Evolutionary conservation across 1,140 invertebrate genomes (phyloP), one percentile per base, ranked within the genome.

Genomic region (Chelonus insularis): DNA sequence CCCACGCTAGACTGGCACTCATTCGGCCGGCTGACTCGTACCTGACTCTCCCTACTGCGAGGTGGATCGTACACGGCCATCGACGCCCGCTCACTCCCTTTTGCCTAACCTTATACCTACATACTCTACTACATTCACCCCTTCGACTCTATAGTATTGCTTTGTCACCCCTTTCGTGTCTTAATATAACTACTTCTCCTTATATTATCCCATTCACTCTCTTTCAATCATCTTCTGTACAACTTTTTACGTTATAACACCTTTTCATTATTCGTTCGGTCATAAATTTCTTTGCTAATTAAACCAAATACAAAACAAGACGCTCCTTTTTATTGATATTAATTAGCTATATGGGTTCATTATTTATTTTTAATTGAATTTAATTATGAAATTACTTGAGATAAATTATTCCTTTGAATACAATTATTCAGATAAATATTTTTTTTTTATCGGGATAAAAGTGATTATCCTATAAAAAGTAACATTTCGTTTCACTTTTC

Each of bases 1-100:
- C 69, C 72, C 68, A 73, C 75, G 74, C 62, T 76, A 76, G 74
- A 80, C 78, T 80, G 76, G 58, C 72, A 68, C 57, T 70, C 51
- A 66, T 55, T 71, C 72, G 71, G 57, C 68, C 69, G 77, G 66
- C 75, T 72, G 77, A 76, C 76, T 73, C 68, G 69, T 77, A 63
- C 65, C 73, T 73, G 75, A 76, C 71, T 76, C 73, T 72, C 71
- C 69, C 77, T 77, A 77, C 76, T 79, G 66, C 29, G 37, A 43
- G 8, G 14, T 36, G 43, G 62, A 41, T 54, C 34, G 48, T 29
- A 29, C 23, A 55, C 60, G 60, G 32, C 55, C 50, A 52, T 34
- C 64, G 57, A 41, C 29, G 51, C 34, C 25, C 25, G 20, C 45
- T 32, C 45, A 47, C 41, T 23, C 23, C n/a, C 41, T 29, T 29